Conservation (phyloP, 2,797 vertebrate genomes). For the Xiphophorus birchmanni region DNA sequence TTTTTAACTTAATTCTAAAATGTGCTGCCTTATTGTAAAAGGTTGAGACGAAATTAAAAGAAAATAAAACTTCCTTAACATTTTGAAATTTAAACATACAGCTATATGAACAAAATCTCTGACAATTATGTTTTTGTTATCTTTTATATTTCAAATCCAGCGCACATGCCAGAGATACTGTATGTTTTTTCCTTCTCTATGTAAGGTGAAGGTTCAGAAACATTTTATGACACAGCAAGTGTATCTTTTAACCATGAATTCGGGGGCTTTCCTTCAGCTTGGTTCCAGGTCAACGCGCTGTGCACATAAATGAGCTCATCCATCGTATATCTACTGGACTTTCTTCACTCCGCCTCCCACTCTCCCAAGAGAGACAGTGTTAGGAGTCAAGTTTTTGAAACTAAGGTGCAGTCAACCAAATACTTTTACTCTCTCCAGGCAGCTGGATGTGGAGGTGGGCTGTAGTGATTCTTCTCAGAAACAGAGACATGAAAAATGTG, state of each 20-base stretch:
- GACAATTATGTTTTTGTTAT: background rate
- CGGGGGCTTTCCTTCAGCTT: conserved; percentile 24
- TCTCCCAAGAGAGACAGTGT: conserved; percentile 16
- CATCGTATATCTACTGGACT: conserved; percentile 19
- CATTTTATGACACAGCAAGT: background rate
- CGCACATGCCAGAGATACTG: background rate
- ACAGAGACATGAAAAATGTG: background rate
- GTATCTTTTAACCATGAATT: conserved; percentile 9
- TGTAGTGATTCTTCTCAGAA: background rate
- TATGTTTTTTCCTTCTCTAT: background rate
- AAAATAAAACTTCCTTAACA: too few species aligned
- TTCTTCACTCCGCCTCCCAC: conserved; percentile 12
- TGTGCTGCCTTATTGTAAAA: background rate
- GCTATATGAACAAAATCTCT: background rate
- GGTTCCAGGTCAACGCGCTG: conserved; percentile 24
- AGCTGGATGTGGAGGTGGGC: conserved; percentile 11
- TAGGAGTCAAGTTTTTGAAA: conserved; percentile 21
- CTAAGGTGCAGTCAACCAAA: conserved; percentile 12
- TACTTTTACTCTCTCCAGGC: conserved; percentile 4
- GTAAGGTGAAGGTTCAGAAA: background rate
- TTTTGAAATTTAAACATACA: background rate
- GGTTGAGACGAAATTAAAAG: background rate
- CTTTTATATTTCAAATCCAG: background rate
- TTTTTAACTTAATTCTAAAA: background rate
- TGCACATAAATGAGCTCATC: conserved; percentile 32